Conservation (phyloP, 2,113 vertebrate genomes). For the Tor tambroides region DNA sequence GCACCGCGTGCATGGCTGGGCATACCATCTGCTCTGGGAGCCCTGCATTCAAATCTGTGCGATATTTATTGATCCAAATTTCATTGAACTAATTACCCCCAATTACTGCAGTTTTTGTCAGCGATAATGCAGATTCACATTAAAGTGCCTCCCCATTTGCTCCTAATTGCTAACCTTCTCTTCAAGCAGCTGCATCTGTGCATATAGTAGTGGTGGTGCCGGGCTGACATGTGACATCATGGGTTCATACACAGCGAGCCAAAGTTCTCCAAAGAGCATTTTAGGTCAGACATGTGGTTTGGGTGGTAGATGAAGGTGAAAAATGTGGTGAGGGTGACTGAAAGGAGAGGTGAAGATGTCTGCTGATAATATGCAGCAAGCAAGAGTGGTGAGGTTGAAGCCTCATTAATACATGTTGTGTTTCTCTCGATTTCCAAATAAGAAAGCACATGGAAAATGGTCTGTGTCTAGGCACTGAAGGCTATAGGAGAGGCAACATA, state of each 20-base stretch:
- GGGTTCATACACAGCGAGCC: background rate
- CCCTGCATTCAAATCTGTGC: conserved; percentile 37
- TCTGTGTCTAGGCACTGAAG: background rate
- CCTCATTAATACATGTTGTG: background rate
- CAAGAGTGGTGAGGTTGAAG: background rate
- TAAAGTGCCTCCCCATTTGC: conserved; percentile 49
- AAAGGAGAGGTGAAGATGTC: conserved; percentile 8
- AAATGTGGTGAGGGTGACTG: background rate
- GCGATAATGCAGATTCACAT: conserved; percentile 47
- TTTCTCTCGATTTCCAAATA: background rate
- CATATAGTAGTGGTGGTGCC: background rate
- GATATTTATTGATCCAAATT: conserved; percentile 58
- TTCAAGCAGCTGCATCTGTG: conserved; percentile 49
- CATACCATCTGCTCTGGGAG: conserved; percentile 47
- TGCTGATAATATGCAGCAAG: background rate
- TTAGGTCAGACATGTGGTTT: conserved; percentile 9
- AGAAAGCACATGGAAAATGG: background rate
- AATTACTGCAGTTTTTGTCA: conserved; percentile 55
- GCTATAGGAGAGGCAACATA: background rate
- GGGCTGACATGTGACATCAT: background rate
- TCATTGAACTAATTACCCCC: conserved; percentile 52
- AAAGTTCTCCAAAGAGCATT: conserved; percentile 3
- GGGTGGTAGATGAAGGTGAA: background rate
- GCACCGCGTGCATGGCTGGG: conserved; percentile 5
- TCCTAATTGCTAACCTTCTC: conserved; percentile 54